phyloP scores from a whole-genome alignment of 2,797 vertebrate species.

The Microctenopoma steveboyesi region DNA sequence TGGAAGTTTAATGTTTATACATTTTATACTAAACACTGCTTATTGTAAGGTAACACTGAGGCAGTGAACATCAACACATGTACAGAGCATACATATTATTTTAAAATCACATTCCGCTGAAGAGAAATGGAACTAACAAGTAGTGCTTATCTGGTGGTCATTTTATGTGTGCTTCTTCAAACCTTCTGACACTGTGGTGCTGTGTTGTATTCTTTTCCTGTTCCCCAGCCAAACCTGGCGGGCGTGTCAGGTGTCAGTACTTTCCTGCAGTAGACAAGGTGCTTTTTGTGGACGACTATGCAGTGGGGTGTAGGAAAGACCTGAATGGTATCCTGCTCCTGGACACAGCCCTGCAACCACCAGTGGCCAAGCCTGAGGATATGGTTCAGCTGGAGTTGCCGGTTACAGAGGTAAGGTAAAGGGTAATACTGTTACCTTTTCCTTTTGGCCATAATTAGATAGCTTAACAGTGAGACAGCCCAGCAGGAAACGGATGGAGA shows the following conservation, averaged over 20 bases:
- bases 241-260: conserved; percentile 97
- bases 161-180: not conserved
- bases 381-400: conserved; percentile 98
- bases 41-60: too few species aligned
- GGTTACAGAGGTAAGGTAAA: conserved; percentile 91
- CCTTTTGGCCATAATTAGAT: too few species aligned
- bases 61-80: too few species aligned
- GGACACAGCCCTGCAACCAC: conserved; percentile 97
- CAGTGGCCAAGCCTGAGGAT: conserved; percentile 96
- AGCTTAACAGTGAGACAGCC: too few species aligned
- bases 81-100: not conserved
- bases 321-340: conserved; percentile 97
- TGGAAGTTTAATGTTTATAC: too few species aligned
- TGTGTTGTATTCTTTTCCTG: conserved; percentile 33
- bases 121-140: not conserved
- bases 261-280: conserved; percentile 99
- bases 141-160: not conserved
- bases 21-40: too few species aligned
- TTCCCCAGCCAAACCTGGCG: conserved; percentile 92
- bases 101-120: not conserved
- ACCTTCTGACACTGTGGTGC: conserved; percentile 16
- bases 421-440: not conserved
- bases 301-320: conserved; percentile 98
- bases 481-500: too few species aligned
- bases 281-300: conserved; percentile 98